Evolutionary conservation across 1,140 invertebrate species (phyloP).

Genomic region (Tenebrio molitor): DNA sequence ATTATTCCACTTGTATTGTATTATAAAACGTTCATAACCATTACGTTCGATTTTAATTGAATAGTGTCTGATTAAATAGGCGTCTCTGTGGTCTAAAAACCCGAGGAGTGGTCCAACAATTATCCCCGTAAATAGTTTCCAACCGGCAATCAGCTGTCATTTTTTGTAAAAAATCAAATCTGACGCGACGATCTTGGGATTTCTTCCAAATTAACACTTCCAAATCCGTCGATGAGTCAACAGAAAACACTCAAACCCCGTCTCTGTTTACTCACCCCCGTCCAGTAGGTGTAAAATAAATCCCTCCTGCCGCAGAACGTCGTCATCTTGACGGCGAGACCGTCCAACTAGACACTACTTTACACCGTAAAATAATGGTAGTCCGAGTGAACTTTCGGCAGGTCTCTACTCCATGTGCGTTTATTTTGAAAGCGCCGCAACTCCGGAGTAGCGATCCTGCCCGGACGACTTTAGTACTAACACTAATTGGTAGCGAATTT

Average conservation of each 20-base stretch:
- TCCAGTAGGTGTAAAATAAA: slow-evolving; percentile 53
- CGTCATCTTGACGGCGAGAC: slow-evolving; percentile 6
- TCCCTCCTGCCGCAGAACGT: slow-evolving; percentile 16
- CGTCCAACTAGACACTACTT: slow-evolving; percentile 51
- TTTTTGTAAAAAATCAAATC: neutral
- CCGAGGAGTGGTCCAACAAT: neutral
- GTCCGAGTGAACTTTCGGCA: neutral
- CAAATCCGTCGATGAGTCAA: neutral
- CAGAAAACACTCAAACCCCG: neutral
- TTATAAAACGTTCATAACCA: slow-evolving; percentile 26
- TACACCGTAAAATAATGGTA: slow-evolving; percentile 50
- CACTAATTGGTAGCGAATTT: slow-evolving; percentile 50
- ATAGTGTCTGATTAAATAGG: slow-evolving; percentile 2
- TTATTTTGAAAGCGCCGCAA: too few relatives aligned
- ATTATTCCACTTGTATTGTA: slow-evolving; percentile 33
- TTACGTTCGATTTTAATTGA: slow-evolving; percentile 25
- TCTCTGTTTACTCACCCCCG: slow-evolving; percentile 48
- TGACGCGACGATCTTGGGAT: neutral
- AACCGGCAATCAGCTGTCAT: neutral
- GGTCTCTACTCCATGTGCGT: too few relatives aligned
- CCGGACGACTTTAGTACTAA: slow-evolving; percentile 18
- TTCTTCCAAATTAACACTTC: slow-evolving; percentile 15
- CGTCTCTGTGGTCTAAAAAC: neutral
- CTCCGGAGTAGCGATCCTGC: slow-evolving; percentile 7
- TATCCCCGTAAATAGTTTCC: neutral